Conservation (phyloP, 2,888 invertebrate species). For the Drosophila acutilabella region DNA sequence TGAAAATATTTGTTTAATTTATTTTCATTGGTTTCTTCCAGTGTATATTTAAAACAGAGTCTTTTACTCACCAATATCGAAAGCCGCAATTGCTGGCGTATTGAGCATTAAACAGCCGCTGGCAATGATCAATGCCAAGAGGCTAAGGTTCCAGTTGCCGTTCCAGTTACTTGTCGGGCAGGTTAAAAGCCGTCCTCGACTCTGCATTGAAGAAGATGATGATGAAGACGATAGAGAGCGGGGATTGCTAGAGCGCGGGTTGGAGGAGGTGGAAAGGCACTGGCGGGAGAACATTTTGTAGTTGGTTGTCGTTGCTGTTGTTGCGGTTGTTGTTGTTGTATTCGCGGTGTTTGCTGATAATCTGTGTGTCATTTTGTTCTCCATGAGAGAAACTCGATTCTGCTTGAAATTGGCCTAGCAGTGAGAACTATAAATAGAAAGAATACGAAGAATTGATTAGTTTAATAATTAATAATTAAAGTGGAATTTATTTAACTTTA, state of each 20-base stretch:
- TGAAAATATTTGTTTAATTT: too few species aligned
- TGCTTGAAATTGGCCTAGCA: conserved; percentile 42
- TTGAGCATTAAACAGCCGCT: conserved; percentile 74
- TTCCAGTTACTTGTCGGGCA: conserved; percentile 49
- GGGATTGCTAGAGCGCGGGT: conserved; percentile 37
- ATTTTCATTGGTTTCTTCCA: background rate
- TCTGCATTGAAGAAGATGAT: conserved; percentile 36
- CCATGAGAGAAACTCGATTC: conserved; percentile 15
- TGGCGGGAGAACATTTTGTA: conserved; percentile 81
- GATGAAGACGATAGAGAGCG: conserved; percentile 48
- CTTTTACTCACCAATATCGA: conserved; percentile 82
- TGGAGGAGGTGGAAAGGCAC: conserved; percentile 79
- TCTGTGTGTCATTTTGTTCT: conserved; percentile 56
- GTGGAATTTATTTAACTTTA: background rate
- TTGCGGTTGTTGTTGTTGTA: conserved; percentile 12
- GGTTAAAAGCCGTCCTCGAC: conserved; percentile 42
- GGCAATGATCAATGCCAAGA: conserved; percentile 74
- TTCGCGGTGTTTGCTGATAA: conserved; percentile 28
- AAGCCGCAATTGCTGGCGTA: conserved; percentile 71
- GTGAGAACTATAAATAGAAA: conserved; percentile 57
- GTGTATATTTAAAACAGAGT: conserved; percentile 23
- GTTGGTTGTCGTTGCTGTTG: conserved; percentile 31
- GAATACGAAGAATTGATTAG: background rate
- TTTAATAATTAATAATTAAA: background rate
- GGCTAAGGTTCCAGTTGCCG: conserved; percentile 67